Evolutionary conservation across 2,888 invertebrate genomes (phyloP).

Genomic region (Eupsilia transversa): DNA sequence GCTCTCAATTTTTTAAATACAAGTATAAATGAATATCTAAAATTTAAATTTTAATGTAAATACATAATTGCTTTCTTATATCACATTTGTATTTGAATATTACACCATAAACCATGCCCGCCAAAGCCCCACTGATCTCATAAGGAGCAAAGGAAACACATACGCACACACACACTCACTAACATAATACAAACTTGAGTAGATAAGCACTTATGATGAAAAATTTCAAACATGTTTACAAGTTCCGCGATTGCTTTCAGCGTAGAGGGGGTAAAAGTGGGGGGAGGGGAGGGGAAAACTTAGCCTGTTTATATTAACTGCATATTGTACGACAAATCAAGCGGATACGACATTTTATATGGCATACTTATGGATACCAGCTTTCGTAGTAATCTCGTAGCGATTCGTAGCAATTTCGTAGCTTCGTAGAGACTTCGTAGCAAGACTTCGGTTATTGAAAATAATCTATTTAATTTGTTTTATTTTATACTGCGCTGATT

Average conservation of each 20-base stretch:
- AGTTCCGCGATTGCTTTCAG: slow-evolving; percentile 50
- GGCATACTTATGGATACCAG: slow-evolving; percentile 28
- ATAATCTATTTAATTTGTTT: no score
- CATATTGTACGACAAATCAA: slow-evolving; percentile 64
- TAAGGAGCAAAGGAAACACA: slow-evolving; percentile 21
- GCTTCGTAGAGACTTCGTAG: slow-evolving; percentile 21
- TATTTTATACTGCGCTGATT: neutral
- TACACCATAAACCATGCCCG: neutral
- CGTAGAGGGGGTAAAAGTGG: slow-evolving; percentile 19
- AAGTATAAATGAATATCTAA: neutral
- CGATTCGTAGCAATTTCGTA: slow-evolving; percentile 47
- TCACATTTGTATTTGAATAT: neutral
- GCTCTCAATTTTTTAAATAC: no score
- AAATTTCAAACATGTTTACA: slow-evolving; percentile 62
- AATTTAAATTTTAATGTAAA: neutral
- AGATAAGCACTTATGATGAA: slow-evolving; percentile 61
- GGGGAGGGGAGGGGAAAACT: slow-evolving; percentile 29
- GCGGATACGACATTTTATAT: slow-evolving; percentile 48
- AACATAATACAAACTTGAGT: slow-evolving; percentile 47
- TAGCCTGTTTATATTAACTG: slow-evolving; percentile 62
- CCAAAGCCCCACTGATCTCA: slow-evolving; percentile 19
- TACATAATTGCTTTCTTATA: neutral
- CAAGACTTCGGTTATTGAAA: neutral
- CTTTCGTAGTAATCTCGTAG: slow-evolving; percentile 52
- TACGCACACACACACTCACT: slow-evolving; percentile 19